phyloP scores from a whole-genome alignment of 2,113 vertebrate species.

The Salvelinus fontinalis region DNA sequence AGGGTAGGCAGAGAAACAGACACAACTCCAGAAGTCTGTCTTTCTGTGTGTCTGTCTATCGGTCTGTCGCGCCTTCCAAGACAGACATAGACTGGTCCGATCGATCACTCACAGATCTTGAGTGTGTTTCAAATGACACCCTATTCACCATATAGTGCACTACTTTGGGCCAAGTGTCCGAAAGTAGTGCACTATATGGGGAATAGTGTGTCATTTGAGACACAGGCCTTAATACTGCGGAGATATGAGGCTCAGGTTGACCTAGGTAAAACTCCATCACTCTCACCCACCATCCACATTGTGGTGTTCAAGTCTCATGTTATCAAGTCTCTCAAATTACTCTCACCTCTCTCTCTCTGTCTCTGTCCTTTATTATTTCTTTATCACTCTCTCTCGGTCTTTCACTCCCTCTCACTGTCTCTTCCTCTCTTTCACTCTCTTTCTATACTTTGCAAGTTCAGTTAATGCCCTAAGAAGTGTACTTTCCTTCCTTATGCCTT shows the following conservation, averaged over 20 bases:
- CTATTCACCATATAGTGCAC: conserved; percentile 48
- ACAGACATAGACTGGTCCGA: conserved; percentile 71
- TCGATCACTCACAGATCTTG: conserved; percentile 59
- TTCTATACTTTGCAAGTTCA: conserved; percentile 30
- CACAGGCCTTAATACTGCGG: conserved; percentile 58
- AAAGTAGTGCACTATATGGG: conserved; percentile 47
- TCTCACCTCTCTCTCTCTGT: conserved; percentile 11
- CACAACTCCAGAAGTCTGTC: conserved; percentile 77
- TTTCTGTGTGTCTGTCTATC: conserved; percentile 80
- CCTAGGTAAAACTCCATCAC: conserved; percentile 65
- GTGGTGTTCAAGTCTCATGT: conserved; percentile 39
- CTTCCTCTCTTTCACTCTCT: conserved; percentile 16
- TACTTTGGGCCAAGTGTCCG: too few relatives aligned
- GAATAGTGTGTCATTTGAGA: conserved; percentile 52
- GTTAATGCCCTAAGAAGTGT: conserved; percentile 20
- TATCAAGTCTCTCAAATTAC: conserved; percentile 39
- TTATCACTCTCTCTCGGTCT: neutral
- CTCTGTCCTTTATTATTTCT: conserved; percentile 22
- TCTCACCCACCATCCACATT: conserved; percentile 35
- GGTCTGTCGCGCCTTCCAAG: conserved; percentile 75
- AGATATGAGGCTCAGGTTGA: conserved; percentile 65
- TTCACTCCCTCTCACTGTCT: conserved; percentile 2
- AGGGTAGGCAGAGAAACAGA: conserved; percentile 55
- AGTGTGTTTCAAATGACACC: conserved; percentile 53
- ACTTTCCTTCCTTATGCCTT: neutral